Percentiles rank a stretch among this genome's conserved stretches.
Evolutionary conservation across 2,113 vertebrate genomes (phyloP).

Genomic region (Fulmarus glacialis): DNA sequence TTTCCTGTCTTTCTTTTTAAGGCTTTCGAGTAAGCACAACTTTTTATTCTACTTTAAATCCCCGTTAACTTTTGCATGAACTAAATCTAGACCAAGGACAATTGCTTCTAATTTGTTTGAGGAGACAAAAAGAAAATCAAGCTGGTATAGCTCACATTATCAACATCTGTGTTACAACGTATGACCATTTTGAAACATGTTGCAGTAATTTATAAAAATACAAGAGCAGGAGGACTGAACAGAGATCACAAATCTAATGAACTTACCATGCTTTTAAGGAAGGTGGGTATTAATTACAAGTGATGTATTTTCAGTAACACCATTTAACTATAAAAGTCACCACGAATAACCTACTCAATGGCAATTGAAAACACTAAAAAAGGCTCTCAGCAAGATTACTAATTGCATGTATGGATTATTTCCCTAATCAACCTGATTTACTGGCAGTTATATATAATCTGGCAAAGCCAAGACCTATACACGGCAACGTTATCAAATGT

Average conservation of each 20-base stretch:
- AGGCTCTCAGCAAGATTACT: neutral
- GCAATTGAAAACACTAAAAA: neutral
- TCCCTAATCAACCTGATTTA: neutral
- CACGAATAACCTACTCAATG: slow-evolving; percentile 14
- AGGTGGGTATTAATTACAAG: neutral
- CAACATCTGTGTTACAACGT: neutral
- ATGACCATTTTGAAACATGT: neutral
- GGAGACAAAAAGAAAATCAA: neutral
- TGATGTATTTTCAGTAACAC: slow-evolving; percentile 35
- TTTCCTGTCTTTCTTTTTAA: neutral
- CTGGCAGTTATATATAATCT: neutral
- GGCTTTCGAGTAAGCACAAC: neutral
- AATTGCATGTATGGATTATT: neutral
- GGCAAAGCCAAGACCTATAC: slow-evolving; percentile 51
- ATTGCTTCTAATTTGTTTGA: neutral
- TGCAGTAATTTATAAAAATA: neutral
- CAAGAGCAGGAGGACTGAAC: neutral
- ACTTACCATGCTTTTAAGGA: neutral
- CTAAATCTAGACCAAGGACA: neutral
- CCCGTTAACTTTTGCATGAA: neutral
- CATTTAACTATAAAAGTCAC: slow-evolving; percentile 25
- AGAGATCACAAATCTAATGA: neutral
- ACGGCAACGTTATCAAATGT: slow-evolving; percentile 36
- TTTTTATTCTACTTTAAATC: neutral
- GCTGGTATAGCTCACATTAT: neutral